Evolutionary conservation across 2,113 vertebrate genomes (phyloP), one percentile per base, ranked within the genome.

Genomic region (Sorex araneus): DNA sequence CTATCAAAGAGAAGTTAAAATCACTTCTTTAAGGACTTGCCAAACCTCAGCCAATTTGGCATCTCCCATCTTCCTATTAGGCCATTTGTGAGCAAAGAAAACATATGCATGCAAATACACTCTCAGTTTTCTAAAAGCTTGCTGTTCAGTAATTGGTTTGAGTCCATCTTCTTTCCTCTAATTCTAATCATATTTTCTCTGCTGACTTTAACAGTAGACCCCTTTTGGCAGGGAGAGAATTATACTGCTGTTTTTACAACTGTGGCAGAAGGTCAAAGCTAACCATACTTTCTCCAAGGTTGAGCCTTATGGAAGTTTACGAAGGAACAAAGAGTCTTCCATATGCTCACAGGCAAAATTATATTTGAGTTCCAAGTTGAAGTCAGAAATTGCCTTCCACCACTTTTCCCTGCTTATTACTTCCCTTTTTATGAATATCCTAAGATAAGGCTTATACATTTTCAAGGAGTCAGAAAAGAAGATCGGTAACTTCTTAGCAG

Each of bases 21-120:
- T 84, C 40, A 87, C 34, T 95, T 95, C 94, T 95, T 93, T 94
- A 92, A 92, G 92, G 50, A 83, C 36, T 84, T 96, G 94, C 94
- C 94, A 94, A 89, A 87, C 84, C 75, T 94, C 87, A 95, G 91
- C 50, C 87, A 91, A 84, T 91, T 79, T 96, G 96, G 94, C 87
- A 92, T 30, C 23, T 63, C 11, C n/a, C n/a, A 45, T 81, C 66
- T 95, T 96, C 76, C 91, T 90, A 76, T 90, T 84, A 94, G 92
- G 87, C 89, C 30, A 75, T 87, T 93, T 92, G 79, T 16, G 63
- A 94, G 92, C 80, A 92, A 95, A 92, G 83, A 91, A 95, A 95
- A 94, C 82, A 96, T 45, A 95, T 15, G 57, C 50, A 78, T 23
- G 69, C 50, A 78, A 30, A 30, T 12, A 13, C 34, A 77, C n/a